Base-by-base conservation (phyloP, 2,113 vertebrate species). In the Alosa alosa region DNA sequence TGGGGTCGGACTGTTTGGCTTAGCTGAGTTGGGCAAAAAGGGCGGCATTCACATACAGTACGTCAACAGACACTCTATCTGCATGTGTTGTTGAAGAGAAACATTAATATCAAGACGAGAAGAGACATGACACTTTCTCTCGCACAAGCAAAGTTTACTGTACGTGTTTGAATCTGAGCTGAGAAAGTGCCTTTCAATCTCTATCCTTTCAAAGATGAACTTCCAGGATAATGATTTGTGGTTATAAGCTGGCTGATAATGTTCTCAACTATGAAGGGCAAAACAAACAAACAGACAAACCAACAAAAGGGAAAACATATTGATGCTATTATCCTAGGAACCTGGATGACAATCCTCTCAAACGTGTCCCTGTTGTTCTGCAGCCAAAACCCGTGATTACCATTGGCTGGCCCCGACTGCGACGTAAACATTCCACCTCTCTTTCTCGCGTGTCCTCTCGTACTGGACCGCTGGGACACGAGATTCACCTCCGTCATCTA, bases 291-390 rank as follows among this genome's bases (percentile, higher is more conserved):
- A 36, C 68, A 78, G 17, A 78, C 31, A 39, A 41, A 75, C 68
- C 36, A 78, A 78, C 72, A 78, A 72, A 72, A 72, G 5, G 2
- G 31, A 78, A 39, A 39, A 78, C 13, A 36, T 78, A 78, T 41
- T 78, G 36, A 78, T 78, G 72, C 72, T 39, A 6, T 78, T 78
- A 78, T 78, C 72, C 72, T 78, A 78, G 31, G 31, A 39, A 78
- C 72, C 10, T 15, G 31, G 25, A 17, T 3, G 31, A 78, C 72
- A 78, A 78, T 78, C 25, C 72, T 78, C 72, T 78, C 72, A 78
- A 78, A 11, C 39, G 10, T 78, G 72, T 36, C 72, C 36, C 1
- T 78, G 31, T 41, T 15, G 31, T 78, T 39, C 72, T 78, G 36
- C 10, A 11, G 72, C 31, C 72, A 41, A 78, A 36, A 78, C 31